Evolutionary conservation across 2,888 invertebrate species (phyloP), one percentile per base, ranked within the genome.

Genomic region (Norana najaformis): DNA sequence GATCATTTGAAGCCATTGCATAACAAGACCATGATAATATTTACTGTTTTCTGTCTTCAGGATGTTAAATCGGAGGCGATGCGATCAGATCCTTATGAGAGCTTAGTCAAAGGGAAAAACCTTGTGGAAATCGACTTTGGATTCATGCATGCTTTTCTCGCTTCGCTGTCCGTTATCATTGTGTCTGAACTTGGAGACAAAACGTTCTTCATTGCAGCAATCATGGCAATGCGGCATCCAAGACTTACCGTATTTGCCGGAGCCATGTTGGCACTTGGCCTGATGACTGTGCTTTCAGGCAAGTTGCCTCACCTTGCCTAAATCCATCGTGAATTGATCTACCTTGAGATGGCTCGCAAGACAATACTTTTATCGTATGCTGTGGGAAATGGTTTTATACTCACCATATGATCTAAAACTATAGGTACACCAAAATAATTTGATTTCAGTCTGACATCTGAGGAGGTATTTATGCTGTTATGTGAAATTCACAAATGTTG

Each of bases 151-250:
- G 99, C 97, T 23, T 98, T 99, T 95, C 95, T 99, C 90, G 98
- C 99, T 83, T 97, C 99, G 0, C 96, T 99, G 91, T 98, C 98
- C 89, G 98, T 99, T 92, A 99, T 99, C 93, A 96, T 99, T 91
- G 98, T 99, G 89, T 99, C 99, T 0, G 99, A 99, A 95, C 96
- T 99, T 91, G 99, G 99, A 30, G 99, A 99, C 95, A 99, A 99
- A 95, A 99, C 99, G 20, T 99, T 99, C 96, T 99, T 99, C 95
- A 99, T 99, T 93, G 99, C 99, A 47, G 99, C 99, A 93, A 99
- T 99, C 92, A 98, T 99, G 99, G 98, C 99, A 3, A 99, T 99
- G 99, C 96, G 98, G 94, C 98, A 99, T 95, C 97, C 99, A 20
- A 88, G 92, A 92, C 94, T 98, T 36, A 97, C 97, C 89, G 98